These are phyloP conservation scores for Pollicipes pollicipes DNA, from an alignment of 1,140 invertebrate genomes.

Conservation along the genomic window DNA sequence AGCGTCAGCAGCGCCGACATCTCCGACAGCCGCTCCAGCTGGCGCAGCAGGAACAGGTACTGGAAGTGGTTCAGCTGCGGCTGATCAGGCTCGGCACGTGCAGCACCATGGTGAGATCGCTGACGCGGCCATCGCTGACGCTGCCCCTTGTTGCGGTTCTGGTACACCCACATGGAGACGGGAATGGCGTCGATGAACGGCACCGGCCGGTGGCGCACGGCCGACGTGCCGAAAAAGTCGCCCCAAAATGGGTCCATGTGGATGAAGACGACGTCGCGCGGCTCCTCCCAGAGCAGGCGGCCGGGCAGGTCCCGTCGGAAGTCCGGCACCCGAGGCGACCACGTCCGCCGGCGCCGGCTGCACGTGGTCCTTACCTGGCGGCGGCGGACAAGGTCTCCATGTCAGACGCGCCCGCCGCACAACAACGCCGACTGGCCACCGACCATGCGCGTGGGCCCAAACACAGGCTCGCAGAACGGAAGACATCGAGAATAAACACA, in stretches of 20 bases:
- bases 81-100: conserved; percentile 56
- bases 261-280: conserved; percentile 70
- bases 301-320: conserved; percentile 11
- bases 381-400: background rate
- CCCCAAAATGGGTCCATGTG: conserved; percentile 77
- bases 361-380: background rate
- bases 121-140: conserved; percentile 6
- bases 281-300: conserved; percentile 59
- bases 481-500: no score
- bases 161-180: conserved; percentile 55
- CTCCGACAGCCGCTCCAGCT: conserved; percentile 62
- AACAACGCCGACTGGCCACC: no score
- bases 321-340: background rate
- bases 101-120: conserved; percentile 39
- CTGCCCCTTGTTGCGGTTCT: conserved; percentile 10
- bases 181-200: conserved; percentile 82
- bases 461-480: no score
- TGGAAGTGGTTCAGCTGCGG: conserved; percentile 80
- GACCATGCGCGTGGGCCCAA: no score
- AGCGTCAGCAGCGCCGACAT: conserved; percentile 56
- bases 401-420: background rate
- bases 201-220: conserved; percentile 44
- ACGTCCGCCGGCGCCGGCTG: background rate
- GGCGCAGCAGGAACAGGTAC: conserved; percentile 64
- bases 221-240: conserved; percentile 61